Evolutionary conservation across 2,113 vertebrate species (phyloP).

Genomic region (Onychostruthus taczanowskii): DNA sequence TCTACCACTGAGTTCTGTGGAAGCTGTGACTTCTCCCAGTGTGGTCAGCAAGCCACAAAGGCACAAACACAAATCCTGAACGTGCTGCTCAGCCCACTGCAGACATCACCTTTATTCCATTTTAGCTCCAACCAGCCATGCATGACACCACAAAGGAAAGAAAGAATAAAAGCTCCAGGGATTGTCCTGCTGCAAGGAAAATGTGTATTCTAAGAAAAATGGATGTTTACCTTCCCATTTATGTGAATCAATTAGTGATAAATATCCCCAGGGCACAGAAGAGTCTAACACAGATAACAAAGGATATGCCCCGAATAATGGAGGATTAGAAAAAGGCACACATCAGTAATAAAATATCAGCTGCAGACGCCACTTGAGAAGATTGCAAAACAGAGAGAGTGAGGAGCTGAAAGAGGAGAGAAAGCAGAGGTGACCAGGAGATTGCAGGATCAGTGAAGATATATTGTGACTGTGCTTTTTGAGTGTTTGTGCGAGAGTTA

Average conservation of each 20-base stretch:
- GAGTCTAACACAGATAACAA: conserved; percentile 5
- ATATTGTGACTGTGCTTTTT: conserved; percentile 45
- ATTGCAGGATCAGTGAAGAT: conserved; percentile 42
- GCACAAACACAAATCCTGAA: neutral
- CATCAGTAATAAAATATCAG: conserved; percentile 29
- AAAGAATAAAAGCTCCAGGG: neutral
- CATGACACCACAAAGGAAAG: neutral
- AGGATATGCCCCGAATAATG: conserved; percentile 18
- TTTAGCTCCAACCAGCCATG: neutral
- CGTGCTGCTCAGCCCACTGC: neutral
- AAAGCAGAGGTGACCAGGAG: conserved; percentile 25
- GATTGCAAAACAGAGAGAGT: conserved; percentile 1
- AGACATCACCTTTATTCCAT: neutral
- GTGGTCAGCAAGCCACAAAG: neutral
- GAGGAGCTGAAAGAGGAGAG: neutral
- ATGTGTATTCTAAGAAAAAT: conserved; percentile 11
- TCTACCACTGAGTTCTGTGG: neutral
- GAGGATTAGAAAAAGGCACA: conserved; percentile 22
- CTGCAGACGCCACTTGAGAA: conserved; percentile 27
- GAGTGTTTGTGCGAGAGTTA: neutral
- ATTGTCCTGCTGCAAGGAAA: neutral
- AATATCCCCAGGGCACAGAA: neutral
- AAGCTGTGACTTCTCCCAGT: neutral
- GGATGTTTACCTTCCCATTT: conserved; percentile 39
- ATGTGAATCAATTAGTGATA: conserved; percentile 28